A percentile compares a stretch with the other conserved stretches of the same genome.
Evolutionary conservation across 2,113 vertebrate species (phyloP).

Genomic region (Aldabrachelys gigantea): DNA sequence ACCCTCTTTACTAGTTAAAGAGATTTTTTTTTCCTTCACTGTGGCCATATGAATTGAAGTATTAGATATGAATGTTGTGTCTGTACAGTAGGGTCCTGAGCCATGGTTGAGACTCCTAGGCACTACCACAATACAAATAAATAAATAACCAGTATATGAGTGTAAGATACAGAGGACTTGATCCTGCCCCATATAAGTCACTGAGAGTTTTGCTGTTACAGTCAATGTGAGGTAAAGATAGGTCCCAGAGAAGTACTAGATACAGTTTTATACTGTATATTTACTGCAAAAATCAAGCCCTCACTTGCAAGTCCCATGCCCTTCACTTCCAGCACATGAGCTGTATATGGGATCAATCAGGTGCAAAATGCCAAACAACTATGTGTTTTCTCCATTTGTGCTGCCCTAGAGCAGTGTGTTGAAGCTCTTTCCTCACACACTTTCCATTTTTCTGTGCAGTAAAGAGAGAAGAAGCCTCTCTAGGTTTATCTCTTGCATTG

Average conservation of each 20-base stretch:
- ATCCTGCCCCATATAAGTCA: neutral
- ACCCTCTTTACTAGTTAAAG: neutral
- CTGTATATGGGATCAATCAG: neutral
- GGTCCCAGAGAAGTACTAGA: neutral
- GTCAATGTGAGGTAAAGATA: neutral
- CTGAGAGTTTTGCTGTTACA: neutral
- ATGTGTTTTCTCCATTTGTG: neutral
- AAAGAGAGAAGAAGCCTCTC: neutral
- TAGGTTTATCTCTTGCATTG: neutral
- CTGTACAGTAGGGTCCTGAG: neutral
- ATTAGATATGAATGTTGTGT: neutral
- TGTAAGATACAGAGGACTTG: neutral
- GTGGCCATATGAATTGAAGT: neutral
- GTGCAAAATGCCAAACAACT: neutral
- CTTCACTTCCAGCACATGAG: neutral
- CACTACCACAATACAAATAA: neutral
- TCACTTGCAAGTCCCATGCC: neutral
- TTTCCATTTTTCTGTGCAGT: neutral
- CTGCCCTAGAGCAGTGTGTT: neutral
- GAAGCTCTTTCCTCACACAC: neutral
- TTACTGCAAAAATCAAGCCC: neutral
- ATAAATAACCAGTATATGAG: neutral
- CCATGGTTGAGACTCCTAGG: neutral
- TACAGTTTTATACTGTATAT: neutral
- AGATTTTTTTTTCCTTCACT: neutral